A percentile compares a stretch with the other conserved stretches of the same genome.
phyloP scores from a whole-genome alignment of 2,797 vertebrate species.

The Rhinogobio ventralis region DNA sequence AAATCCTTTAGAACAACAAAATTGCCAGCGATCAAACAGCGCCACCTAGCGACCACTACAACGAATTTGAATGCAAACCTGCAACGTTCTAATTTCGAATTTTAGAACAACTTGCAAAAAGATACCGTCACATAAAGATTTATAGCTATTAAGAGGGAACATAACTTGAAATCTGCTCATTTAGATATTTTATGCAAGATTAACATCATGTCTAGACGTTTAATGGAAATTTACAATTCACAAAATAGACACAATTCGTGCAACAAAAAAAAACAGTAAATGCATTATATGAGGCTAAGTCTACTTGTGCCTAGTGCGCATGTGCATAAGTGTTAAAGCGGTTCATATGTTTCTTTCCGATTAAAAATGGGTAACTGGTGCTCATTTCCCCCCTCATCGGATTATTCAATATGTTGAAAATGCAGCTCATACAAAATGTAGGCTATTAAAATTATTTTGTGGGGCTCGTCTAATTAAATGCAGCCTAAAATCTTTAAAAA shows the following conservation, averaged over 20 bases:
- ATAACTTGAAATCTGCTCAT: not conserved
- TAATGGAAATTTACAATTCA: too few relatives aligned
- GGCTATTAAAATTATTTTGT: not conserved
- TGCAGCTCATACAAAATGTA: not conserved
- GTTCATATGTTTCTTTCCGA: not conserved
- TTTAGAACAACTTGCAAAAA: not conserved
- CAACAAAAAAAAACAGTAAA: slow-evolving; percentile 69
- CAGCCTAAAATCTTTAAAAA: not conserved
- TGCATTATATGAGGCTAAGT: slow-evolving; percentile 40
- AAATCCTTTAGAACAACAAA: not conserved
- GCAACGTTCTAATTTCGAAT: not conserved
- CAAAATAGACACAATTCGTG: slow-evolving; percentile 27
- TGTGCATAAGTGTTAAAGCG: not conserved
- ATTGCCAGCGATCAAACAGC: not conserved
- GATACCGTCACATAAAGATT: not conserved
- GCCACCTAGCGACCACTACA: not conserved
- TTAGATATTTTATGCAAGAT: not conserved
- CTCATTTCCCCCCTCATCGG: too few relatives aligned
- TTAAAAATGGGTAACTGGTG: not conserved
- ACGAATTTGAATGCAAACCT: not conserved
- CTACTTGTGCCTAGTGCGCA: not conserved
- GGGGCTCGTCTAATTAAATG: not conserved
- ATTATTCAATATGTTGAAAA: not conserved
- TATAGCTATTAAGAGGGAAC: not conserved
- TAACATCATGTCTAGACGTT: too few relatives aligned